These are phyloP conservation scores for Monopis laevigella DNA, from an alignment of 2,888 invertebrate genomes.

Conservation along the genomic window DNA sequence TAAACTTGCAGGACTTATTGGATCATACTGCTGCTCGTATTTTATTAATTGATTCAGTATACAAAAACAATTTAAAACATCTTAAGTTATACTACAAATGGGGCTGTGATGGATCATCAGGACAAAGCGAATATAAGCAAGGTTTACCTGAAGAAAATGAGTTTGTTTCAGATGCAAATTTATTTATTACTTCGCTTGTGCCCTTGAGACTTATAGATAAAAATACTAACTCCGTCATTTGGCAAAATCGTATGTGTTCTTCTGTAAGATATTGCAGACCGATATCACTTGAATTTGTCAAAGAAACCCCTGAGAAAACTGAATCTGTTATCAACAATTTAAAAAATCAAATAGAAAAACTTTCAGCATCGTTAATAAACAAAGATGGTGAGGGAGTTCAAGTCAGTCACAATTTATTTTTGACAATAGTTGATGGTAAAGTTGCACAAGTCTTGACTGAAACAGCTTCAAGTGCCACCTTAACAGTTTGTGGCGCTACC, in stretches of 20 bases:
- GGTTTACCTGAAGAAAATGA: conserved; percentile 16
- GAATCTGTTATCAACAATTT: conserved; percentile 18
- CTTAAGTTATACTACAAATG: conserved; percentile 16
- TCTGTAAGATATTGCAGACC: conserved; percentile 18
- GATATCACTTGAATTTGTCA: conserved; percentile 19
- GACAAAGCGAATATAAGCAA: conserved; percentile 19
- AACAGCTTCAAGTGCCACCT: conserved; percentile 14
- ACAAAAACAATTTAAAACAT: conserved; percentile 13
- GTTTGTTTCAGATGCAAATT: conserved; percentile 18
- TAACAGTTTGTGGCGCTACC: conserved; percentile 18
- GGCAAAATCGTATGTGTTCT: conserved; percentile 23
- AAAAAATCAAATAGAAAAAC: conserved; percentile 8
- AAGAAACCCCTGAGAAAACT: conserved; percentile 20
- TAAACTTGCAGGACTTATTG: conserved; percentile 3
- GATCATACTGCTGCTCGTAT: conserved; percentile 5
- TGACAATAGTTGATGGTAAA: conserved; percentile 23
- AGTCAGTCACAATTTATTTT: conserved; percentile 21
- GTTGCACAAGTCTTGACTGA: conserved; percentile 19
- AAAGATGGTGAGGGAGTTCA: conserved; percentile 15
- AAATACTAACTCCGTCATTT: conserved; percentile 15
- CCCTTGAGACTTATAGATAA: conserved; percentile 20
- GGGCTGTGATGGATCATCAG: conserved; percentile 19
- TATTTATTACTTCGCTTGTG: conserved; percentile 20
- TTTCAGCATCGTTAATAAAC: conserved; percentile 17
- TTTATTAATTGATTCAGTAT: conserved; percentile 1